Percentiles rank a stretch among this genome's conserved stretches.
Conservation (phyloP, 1,140 invertebrate species). For the Hylaeus anthracinus region DNA sequence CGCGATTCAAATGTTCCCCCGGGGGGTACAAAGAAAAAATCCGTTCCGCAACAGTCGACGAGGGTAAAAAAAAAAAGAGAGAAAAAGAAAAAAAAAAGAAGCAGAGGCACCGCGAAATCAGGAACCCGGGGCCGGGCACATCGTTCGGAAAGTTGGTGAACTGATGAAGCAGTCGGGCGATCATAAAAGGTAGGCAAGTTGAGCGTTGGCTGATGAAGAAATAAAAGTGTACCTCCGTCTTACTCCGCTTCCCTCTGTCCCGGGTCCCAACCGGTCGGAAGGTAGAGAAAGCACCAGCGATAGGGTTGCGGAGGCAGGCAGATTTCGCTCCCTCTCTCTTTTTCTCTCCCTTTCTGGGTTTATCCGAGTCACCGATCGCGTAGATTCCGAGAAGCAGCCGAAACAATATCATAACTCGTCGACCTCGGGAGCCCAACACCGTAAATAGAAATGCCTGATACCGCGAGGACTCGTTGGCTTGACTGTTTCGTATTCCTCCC, state of each 20-base stretch:
- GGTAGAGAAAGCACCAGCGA: conserved; percentile 53
- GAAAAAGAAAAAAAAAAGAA: no score
- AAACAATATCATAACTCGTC: conserved; percentile 81
- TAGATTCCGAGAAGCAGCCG: conserved; percentile 78
- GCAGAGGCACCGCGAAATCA: background rate
- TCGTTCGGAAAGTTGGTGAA: conserved; percentile 58
- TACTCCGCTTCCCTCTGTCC: conserved; percentile 40
- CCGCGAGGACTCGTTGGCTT: conserved; percentile 33
- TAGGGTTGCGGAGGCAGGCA: conserved; percentile 52
- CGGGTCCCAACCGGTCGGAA: conserved; percentile 54
- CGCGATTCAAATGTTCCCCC: conserved; percentile 5
- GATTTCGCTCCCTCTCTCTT: conserved; percentile 54
- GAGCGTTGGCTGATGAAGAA: conserved; percentile 68
- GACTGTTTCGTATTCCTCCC: conserved; percentile 70
- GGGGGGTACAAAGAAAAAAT: conserved; percentile 25
- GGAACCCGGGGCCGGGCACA: conserved; percentile 10
- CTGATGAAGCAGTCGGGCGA: conserved; percentile 71
- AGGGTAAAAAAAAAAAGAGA: background rate
- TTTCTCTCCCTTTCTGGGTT: conserved; percentile 62
- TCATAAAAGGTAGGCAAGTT: conserved; percentile 69
- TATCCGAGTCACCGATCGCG: conserved; percentile 78
- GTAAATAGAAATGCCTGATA: conserved; percentile 77
- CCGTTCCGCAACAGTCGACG: conserved; percentile 15
- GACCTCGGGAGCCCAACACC: conserved; percentile 69
- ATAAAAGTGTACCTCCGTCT: conserved; percentile 67